These are phyloP conservation scores for Temnothorax ravouxi DNA, from an alignment of 2,888 invertebrate species.

Conservation along the genomic window DNA sequence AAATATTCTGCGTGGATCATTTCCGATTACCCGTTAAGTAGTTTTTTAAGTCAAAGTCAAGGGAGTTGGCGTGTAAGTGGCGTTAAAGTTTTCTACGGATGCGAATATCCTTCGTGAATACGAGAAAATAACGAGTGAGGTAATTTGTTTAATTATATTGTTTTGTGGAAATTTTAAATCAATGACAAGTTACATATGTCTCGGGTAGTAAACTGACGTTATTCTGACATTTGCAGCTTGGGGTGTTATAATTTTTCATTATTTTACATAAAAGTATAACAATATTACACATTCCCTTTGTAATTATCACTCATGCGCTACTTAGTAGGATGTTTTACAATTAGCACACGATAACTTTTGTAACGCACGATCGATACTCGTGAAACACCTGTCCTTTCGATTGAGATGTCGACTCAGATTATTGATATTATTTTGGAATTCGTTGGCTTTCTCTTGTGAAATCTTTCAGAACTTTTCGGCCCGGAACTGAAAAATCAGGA, in stretches of 20 bases:
- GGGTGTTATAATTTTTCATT: neutral
- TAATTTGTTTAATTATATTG: neutral
- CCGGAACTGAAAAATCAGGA: too few relatives aligned
- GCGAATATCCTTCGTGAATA: neutral
- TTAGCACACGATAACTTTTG: too few relatives aligned
- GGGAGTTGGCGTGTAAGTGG: neutral
- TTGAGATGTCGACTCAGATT: too few relatives aligned
- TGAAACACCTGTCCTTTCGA: too few relatives aligned
- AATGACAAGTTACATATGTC: too few relatives aligned
- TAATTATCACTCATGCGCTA: neutral
- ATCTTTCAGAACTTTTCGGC: too few relatives aligned
- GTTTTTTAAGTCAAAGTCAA: neutral
- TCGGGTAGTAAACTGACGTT: too few relatives aligned
- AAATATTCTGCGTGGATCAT: slow-evolving; percentile 54
- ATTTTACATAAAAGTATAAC: neutral
- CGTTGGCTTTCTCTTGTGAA: too few relatives aligned
- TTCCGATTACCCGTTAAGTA: neutral
- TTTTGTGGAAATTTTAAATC: neutral
- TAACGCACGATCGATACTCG: too few relatives aligned
- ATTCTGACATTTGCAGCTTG: too few relatives aligned
- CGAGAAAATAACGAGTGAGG: neutral
- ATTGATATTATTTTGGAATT: too few relatives aligned
- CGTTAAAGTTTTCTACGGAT: neutral
- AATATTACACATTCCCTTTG: neutral
- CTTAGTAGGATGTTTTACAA: neutral